phyloP scores from a whole-genome alignment of 2,888 invertebrate species.

The Exocentrus adspersus region DNA sequence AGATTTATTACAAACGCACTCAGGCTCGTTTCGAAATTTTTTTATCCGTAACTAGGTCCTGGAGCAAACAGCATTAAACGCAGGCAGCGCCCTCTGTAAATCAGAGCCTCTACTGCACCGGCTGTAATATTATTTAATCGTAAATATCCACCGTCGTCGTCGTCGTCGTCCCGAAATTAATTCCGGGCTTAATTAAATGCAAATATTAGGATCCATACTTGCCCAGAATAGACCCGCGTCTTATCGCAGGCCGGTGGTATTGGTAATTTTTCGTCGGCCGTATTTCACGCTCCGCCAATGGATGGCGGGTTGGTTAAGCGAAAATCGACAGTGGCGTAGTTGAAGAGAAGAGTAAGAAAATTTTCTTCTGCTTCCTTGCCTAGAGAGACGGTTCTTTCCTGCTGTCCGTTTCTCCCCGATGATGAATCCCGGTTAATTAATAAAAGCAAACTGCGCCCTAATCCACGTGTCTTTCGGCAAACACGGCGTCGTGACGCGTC shows the following conservation, averaged over 20 bases:
- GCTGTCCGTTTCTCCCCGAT: constrained; percentile 30
- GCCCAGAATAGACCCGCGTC: constrained; percentile 17
- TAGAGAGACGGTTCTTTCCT: too few species aligned
- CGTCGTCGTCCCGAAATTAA: constrained; percentile 48
- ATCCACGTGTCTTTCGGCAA: constrained; percentile 58
- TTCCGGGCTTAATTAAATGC: constrained; percentile 52
- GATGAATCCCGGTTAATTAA: constrained; percentile 55
- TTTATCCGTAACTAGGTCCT: too few species aligned
- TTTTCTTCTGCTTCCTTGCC: too few species aligned
- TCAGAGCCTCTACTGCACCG: constrained; percentile 32
- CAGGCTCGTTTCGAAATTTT: too few species aligned
- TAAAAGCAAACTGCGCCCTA: constrained; percentile 52
- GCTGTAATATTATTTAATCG: constrained; percentile 48
- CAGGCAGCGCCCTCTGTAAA: constrained; percentile 42
- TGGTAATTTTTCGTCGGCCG: constrained; percentile 32
- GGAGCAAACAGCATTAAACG: constrained; percentile 49
- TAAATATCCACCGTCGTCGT: constrained; percentile 47
- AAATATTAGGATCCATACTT: constrained; percentile 46
- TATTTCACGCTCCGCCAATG: constrained; percentile 39
- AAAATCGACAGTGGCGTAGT: too few species aligned
- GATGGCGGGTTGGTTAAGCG: too few species aligned
- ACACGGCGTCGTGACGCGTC: constrained; percentile 47
- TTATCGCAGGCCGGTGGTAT: constrained; percentile 27
- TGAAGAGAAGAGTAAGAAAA: too few species aligned
- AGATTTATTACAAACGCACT: too few species aligned